These are phyloP conservation scores for Misgurnus mizolepis DNA, from an alignment of 2,113 vertebrate genomes.

Conservation along the genomic window DNA sequence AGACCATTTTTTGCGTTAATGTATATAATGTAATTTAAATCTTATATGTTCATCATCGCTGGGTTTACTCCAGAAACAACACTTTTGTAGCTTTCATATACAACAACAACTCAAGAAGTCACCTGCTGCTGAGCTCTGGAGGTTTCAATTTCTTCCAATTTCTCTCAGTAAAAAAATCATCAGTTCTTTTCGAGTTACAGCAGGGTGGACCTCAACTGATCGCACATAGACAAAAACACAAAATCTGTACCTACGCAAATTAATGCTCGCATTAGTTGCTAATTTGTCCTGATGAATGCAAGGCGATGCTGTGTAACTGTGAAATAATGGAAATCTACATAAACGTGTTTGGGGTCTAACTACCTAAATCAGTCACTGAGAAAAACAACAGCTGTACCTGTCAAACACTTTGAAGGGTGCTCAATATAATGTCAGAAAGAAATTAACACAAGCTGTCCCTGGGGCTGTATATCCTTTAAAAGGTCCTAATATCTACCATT, in stretches of 20 bases:
- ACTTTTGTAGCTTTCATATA: neutral
- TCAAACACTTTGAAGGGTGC: neutral
- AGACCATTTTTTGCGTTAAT: too few relatives aligned
- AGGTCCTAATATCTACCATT: too few relatives aligned
- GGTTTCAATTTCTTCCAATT: constrained; percentile 9
- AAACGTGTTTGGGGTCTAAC: neutral
- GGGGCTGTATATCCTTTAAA: too few relatives aligned
- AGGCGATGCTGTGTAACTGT: neutral
- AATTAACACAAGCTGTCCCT: too few relatives aligned
- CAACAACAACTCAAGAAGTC: neutral
- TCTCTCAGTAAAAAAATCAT: constrained; percentile 17
- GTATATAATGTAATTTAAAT: too few relatives aligned
- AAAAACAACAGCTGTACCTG: neutral
- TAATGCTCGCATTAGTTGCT: constrained; percentile 8
- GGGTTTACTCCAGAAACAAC: neutral
- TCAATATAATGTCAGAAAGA: neutral
- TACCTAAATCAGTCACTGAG: neutral
- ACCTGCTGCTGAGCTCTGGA: constrained; percentile 9
- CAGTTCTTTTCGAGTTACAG: neutral
- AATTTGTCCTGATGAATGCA: constrained; percentile 27
- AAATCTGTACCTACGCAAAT: neutral
- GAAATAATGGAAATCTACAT: constrained; percentile 29
- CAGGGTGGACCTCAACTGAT: neutral
- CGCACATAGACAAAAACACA: neutral
- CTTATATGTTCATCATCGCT: too few relatives aligned